Evolutionary conservation across 1,140 invertebrate species (phyloP).

Genomic region (Drosophila lowei): DNA sequence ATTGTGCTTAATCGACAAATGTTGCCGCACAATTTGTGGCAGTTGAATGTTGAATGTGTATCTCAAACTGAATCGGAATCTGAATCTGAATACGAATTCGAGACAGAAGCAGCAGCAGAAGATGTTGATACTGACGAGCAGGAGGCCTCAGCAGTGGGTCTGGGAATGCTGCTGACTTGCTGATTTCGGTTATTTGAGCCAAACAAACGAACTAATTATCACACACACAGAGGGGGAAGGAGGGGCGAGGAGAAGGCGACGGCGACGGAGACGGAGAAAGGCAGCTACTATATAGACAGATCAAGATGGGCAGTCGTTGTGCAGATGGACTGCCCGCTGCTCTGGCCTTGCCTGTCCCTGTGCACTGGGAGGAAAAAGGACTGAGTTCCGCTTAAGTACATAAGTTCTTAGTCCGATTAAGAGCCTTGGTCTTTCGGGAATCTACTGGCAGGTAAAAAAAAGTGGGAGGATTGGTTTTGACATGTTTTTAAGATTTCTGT

Average conservation of each 20-base stretch:
- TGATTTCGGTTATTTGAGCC: constrained; percentile 61
- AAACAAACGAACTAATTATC: constrained; percentile 81
- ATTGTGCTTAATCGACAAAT: constrained; percentile 77
- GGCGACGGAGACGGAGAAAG: neutral
- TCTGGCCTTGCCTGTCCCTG: constrained; percentile 14
- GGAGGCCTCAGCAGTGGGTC: constrained; percentile 59
- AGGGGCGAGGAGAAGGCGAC: neutral
- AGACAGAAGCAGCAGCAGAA: constrained; percentile 19
- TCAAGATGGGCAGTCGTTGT: constrained; percentile 33
- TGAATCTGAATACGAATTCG: constrained; percentile 18
- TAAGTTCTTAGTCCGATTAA: too few species aligned
- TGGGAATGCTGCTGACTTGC: constrained; percentile 52
- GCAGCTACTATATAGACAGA: constrained; percentile 3
- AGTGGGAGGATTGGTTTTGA: too few species aligned
- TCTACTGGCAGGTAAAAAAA: too few species aligned
- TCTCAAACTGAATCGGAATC: constrained; percentile 5
- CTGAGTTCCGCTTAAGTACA: too few species aligned
- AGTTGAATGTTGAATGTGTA: constrained; percentile 11
- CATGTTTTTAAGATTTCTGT: too few species aligned
- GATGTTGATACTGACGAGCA: constrained; percentile 39
- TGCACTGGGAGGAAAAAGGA: constrained; percentile 1
- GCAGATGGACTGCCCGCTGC: constrained; percentile 39
- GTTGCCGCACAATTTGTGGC: constrained; percentile 70
- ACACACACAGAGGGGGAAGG: constrained; percentile 31
- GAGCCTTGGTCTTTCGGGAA: too few species aligned